Percentiles rank a stretch among this genome's conserved stretches.
These are phyloP conservation scores for Eutolmus rufibarbis DNA, from an alignment of 2,888 invertebrate genomes.

Conservation along the genomic window DNA sequence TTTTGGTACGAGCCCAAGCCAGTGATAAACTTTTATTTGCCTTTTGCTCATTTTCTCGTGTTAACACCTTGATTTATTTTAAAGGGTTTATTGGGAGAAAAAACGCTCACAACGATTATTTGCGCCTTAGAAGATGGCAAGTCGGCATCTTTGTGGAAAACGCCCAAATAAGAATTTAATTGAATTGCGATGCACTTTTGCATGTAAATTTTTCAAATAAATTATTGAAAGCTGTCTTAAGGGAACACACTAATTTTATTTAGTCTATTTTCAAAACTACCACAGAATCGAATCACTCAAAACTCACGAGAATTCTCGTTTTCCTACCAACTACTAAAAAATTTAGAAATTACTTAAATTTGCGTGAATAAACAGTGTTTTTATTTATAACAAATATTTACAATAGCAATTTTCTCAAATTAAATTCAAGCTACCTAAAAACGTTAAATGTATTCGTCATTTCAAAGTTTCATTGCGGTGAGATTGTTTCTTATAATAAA, in stretches of 20 bases:
- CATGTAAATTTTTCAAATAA: not conserved
- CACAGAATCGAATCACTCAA: too few species aligned
- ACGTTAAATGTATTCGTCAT: too few species aligned
- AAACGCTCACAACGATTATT: not conserved
- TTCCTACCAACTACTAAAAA: too few species aligned
- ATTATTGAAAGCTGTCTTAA: not conserved
- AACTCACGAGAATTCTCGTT: too few species aligned
- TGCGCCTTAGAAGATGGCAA: not conserved
- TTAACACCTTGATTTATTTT: constrained; percentile 19
- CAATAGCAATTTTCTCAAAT: too few species aligned
- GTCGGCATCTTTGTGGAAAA: not conserved
- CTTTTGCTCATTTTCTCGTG: not conserved
- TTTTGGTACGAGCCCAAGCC: not conserved
- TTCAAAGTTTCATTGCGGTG: too few species aligned
- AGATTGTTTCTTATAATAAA: too few species aligned
- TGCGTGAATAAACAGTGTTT: too few species aligned
- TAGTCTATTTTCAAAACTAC: not conserved
- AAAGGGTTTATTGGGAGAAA: not conserved
- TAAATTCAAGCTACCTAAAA: too few species aligned
- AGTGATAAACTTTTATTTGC: not conserved
- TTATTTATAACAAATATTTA: too few species aligned
- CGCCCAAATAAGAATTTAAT: not conserved
- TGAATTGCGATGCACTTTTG: not conserved
- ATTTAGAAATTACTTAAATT: too few species aligned
- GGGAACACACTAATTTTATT: not conserved